Evolutionary conservation across 2,797 vertebrate species (phyloP), one percentile per base, ranked within the genome.

Genomic region (Lacerta bilineata): DNA sequence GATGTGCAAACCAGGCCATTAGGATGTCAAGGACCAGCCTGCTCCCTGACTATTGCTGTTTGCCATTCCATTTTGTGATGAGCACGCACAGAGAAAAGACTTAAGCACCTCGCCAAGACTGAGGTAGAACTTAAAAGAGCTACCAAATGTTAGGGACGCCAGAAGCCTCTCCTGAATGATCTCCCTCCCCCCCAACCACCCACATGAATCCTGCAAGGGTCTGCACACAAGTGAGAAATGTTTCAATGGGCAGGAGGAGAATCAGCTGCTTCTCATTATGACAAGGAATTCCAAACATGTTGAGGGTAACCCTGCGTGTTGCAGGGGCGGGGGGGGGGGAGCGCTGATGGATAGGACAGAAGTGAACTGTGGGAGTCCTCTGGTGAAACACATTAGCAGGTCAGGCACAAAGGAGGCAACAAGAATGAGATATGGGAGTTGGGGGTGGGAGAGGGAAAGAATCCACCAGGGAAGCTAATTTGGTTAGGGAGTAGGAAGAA

Each of bases 201-300:
- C 68, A n/a, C 15, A 72, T 46, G 81, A 69, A 43, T 81, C n/a
- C 27, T 84, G 9, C 17, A 46, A 68, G 33, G 27, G 68, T 69
- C 59, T 85, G 36, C 11, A 15, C 33, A 1, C 17, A 76, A 87
- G 25, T 33, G 64, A 86, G 39, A 87, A 80, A 80, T 27, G 59
- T 50, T 76, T 69, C 11, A 17, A 18, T 33, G 69, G 39, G 64
- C 36, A 75, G 46, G 46, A 33, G 23, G 71, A 39, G n/a, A 23
- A 18, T 88, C 79, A 85, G 77, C 86, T 88, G 83, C 41, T 91
- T 83, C 80, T 91, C 90, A 86, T 91, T 83, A 88, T 29, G 74
- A 36, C 43, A 71, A 88, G 80, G 87, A 88, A 91, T 91, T 88
- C 75, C 83, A 88, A 83, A 55, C 55, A 88, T 91, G 80, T 85